phyloP scores from a whole-genome alignment of 2,888 invertebrate species.

The Notocelia uddmanniana region DNA sequence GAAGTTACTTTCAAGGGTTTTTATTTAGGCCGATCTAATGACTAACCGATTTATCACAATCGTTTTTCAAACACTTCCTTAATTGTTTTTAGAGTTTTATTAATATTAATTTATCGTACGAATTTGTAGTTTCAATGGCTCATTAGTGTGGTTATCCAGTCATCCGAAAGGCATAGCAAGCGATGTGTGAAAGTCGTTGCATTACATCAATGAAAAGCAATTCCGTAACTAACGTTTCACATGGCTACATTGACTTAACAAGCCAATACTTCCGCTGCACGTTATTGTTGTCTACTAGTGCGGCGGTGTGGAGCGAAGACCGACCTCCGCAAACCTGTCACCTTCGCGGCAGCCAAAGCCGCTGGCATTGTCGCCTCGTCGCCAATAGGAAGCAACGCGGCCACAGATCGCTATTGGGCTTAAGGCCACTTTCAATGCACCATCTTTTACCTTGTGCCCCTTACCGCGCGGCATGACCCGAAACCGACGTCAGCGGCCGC shows the following conservation, averaged over 20 bases:
- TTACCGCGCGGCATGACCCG: conserved; percentile 79
- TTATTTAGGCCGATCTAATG: conserved; percentile 49
- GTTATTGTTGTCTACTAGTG: conserved; percentile 45
- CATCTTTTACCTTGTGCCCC: conserved; percentile 86
- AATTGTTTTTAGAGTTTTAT: not conserved
- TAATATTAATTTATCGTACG: not conserved
- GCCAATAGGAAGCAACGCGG: conserved; percentile 84
- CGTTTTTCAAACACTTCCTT: not conserved
- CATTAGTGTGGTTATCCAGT: conserved; percentile 21
- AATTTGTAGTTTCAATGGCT: not conserved
- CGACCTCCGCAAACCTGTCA: conserved; percentile 77
- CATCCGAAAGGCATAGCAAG: conserved; percentile 21
- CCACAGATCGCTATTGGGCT: conserved; percentile 84
- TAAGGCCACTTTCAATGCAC: conserved; percentile 86
- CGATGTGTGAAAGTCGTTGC: conserved; percentile 40
- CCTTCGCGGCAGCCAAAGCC: conserved; percentile 75
- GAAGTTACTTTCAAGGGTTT: conserved; percentile 62
- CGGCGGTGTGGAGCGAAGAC: conserved; percentile 63
- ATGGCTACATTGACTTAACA: conserved; percentile 28
- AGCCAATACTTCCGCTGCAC: conserved; percentile 31
- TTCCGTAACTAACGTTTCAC: conserved; percentile 39
- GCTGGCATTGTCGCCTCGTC: conserved; percentile 81
- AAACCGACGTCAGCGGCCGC: conserved; percentile 62
- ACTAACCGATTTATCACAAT: conserved; percentile 22
- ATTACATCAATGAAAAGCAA: conserved; percentile 39